These are phyloP conservation scores for Callipepla squamata DNA, from an alignment of 2,113 vertebrate species.

Conservation along the genomic window DNA sequence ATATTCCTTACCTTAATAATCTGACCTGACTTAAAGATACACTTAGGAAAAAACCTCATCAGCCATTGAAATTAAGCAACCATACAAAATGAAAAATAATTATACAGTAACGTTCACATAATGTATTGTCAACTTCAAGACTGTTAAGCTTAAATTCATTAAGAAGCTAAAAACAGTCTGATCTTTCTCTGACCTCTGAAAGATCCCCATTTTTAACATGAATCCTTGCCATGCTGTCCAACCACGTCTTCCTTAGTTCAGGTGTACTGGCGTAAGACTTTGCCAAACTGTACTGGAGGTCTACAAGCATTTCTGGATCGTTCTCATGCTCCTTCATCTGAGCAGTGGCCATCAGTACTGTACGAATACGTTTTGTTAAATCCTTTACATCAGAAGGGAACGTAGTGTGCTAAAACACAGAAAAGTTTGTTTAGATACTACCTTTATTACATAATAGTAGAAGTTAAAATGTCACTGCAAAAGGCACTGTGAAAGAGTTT, in stretches of 20 bases:
- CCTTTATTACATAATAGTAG: not conserved
- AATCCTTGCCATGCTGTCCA: constrained; percentile 98
- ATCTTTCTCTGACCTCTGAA: constrained; percentile 84
- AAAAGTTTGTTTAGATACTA: not conserved
- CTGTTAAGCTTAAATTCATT: not conserved
- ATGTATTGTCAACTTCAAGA: not conserved
- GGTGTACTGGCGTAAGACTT: constrained; percentile 98
- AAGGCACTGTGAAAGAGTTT: not conserved
- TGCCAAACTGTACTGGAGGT: constrained; percentile 97
- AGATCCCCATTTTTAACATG: constrained; percentile 97
- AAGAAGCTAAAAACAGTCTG: not conserved
- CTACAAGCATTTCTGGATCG: constrained; percentile 98
- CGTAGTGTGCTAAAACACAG: constrained; percentile 86
- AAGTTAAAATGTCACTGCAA: not conserved
- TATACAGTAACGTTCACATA: not conserved
- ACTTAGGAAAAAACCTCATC: not conserved
- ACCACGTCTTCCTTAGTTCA: constrained; percentile 96
- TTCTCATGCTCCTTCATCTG: constrained; percentile 99
- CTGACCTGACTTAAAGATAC: not conserved
- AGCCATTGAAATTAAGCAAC: not conserved
- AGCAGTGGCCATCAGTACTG: constrained; percentile 96
- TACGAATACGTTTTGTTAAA: constrained; percentile 96
- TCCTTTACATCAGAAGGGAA: constrained; percentile 98
- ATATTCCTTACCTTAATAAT: not conserved
- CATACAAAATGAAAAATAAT: not conserved